Percentiles rank a stretch among this genome's conserved stretches.
Conservation (phyloP, 2,797 vertebrate genomes). For the Leucoraja ocellata region DNA sequence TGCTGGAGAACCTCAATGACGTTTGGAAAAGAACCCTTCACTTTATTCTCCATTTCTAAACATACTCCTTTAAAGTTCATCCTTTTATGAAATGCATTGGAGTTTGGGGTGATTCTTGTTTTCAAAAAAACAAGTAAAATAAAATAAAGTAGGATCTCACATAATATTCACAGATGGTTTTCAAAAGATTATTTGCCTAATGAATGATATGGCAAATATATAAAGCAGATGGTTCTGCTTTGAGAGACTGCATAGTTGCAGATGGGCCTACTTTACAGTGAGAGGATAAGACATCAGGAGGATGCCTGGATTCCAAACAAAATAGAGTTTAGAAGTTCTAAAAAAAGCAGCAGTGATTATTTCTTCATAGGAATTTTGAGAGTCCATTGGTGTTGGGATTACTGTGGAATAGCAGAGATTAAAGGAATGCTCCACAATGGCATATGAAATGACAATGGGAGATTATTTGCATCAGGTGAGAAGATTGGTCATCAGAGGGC, state of each 20-base stretch:
- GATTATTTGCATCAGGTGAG: not conserved
- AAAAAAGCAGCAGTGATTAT: not conserved
- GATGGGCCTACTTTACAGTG: not conserved
- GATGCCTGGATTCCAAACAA: not conserved
- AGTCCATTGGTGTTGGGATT: not conserved
- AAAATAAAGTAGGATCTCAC: not conserved
- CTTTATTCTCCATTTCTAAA: not conserved
- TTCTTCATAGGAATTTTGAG: not conserved
- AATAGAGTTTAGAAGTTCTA: not conserved
- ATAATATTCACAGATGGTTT: not conserved
- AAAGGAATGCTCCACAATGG: not conserved
- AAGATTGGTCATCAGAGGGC: not conserved
- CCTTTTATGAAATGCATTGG: not conserved
- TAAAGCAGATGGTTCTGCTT: not conserved
- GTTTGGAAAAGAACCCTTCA: not conserved
- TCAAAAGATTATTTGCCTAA: conserved; percentile 9
- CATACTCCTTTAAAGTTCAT: not conserved
- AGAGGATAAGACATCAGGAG: not conserved
- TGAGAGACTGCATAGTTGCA: not conserved
- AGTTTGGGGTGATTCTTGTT: not conserved
- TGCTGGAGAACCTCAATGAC: not conserved
- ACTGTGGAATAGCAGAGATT: not conserved
- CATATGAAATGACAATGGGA: not conserved
- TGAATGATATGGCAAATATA: not conserved
- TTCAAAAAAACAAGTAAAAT: not conserved